phyloP scores from a whole-genome alignment of 2,888 invertebrate species.

The Megaustenia siamemsis region DNA sequence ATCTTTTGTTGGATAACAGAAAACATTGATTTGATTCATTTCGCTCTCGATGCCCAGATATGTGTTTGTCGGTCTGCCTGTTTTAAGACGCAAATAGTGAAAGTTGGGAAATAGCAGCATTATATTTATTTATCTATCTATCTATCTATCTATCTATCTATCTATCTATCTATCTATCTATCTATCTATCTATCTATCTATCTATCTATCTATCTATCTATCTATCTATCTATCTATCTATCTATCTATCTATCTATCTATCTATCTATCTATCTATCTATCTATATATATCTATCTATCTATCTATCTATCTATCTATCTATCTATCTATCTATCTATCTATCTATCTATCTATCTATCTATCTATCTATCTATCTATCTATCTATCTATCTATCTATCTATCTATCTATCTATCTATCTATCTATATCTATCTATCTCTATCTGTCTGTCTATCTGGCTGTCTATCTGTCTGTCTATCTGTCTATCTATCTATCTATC shows the following conservation, averaged over 20 bases:
- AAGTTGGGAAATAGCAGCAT: too few relatives aligned
- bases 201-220: not conserved
- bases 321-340: slow-evolving; percentile 9
- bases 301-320: slow-evolving; percentile 22
- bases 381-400: slow-evolving; percentile 6
- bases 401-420: not conserved
- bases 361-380: slow-evolving; percentile 22
- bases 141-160: too few relatives aligned
- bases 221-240: slow-evolving; percentile 22
- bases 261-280: slow-evolving; percentile 7
- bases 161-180: too few relatives aligned
- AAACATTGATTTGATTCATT: too few relatives aligned
- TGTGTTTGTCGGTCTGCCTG: too few relatives aligned
- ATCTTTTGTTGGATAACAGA: too few relatives aligned
- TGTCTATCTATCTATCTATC: too few relatives aligned
- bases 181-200: too few relatives aligned
- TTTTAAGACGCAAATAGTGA: too few relatives aligned
- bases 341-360: slow-evolving; percentile 22
- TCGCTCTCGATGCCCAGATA: too few relatives aligned
- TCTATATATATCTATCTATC: slow-evolving; percentile 12
- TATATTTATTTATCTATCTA: too few relatives aligned
- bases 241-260: slow-evolving; percentile 22
- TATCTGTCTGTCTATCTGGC: not conserved
- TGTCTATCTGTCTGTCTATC: not conserved
- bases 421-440: too few relatives aligned